phyloP scores from a whole-genome alignment of 2,888 invertebrate species.

The Mimachlamys varia region DNA sequence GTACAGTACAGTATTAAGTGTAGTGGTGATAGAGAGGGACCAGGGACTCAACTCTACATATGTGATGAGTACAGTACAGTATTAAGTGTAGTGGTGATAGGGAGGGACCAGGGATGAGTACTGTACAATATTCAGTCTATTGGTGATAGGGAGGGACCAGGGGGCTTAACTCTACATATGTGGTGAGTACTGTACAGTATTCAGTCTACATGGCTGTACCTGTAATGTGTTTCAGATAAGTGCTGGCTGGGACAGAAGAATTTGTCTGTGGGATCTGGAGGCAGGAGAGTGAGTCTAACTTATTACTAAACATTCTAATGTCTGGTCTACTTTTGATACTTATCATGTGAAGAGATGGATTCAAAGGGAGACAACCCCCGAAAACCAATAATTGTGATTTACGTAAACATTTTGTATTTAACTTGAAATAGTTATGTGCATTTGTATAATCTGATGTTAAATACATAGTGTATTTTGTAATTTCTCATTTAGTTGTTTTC shows the following conservation, averaged over 20 bases:
- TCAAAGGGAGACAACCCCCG: background rate
- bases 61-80: slow-evolving; percentile 65
- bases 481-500: background rate
- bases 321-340: background rate
- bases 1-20: slow-evolving; percentile 43
- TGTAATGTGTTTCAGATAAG: slow-evolving; percentile 68
- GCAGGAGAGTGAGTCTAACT: slow-evolving; percentile 68
- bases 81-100: background rate
- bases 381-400: background rate
- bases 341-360: too few relatives aligned
- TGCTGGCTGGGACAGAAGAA: slow-evolving; percentile 80
- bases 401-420: background rate
- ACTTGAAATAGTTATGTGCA: background rate
- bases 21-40: slow-evolving; percentile 41
- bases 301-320: background rate
- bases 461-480: too few relatives aligned
- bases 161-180: slow-evolving; percentile 70
- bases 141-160: slow-evolving; percentile 53
- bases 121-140: background rate
- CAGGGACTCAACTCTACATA: slow-evolving; percentile 72
- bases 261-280: slow-evolving; percentile 80
- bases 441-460: background rate
- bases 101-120: slow-evolving; percentile 69
- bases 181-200: slow-evolving; percentile 65
- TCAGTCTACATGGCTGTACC: background rate